Evolutionary conservation across 2,113 vertebrate species (phyloP).

Genomic region (Ameiurus melas): DNA sequence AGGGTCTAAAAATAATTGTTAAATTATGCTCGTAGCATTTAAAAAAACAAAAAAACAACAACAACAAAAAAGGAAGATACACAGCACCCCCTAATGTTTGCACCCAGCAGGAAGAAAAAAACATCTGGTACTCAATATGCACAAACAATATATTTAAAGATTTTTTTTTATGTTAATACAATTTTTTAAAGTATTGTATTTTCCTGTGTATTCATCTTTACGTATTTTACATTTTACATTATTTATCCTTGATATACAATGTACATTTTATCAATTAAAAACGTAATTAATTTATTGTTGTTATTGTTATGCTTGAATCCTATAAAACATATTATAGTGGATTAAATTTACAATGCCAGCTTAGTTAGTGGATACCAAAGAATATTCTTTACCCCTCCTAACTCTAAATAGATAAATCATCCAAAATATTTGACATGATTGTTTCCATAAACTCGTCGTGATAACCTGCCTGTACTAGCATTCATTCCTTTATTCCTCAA

Average conservation of each 20-base stretch:
- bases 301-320: neutral
- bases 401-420: neutral
- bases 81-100: conserved; percentile 33
- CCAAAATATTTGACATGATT: neutral
- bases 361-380: neutral
- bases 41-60: too few relatives aligned
- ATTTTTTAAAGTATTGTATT: neutral
- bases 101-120: neutral
- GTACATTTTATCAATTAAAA: neutral
- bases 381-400: neutral
- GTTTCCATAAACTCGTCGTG: neutral
- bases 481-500: neutral
- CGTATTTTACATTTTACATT: too few relatives aligned
- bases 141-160: neutral
- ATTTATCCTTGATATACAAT: neutral
- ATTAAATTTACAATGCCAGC: neutral
- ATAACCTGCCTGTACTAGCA: neutral
- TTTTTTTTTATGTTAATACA: neutral
- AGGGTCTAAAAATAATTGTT: neutral
- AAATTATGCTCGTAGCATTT: neutral
- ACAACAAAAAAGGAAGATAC: neutral
- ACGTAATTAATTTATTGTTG: neutral
- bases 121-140: neutral
- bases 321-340: neutral
- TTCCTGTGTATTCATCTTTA: neutral